Base-by-base conservation (phyloP, 2,888 invertebrate species). In the Tanaodytes sp. region DNA sequence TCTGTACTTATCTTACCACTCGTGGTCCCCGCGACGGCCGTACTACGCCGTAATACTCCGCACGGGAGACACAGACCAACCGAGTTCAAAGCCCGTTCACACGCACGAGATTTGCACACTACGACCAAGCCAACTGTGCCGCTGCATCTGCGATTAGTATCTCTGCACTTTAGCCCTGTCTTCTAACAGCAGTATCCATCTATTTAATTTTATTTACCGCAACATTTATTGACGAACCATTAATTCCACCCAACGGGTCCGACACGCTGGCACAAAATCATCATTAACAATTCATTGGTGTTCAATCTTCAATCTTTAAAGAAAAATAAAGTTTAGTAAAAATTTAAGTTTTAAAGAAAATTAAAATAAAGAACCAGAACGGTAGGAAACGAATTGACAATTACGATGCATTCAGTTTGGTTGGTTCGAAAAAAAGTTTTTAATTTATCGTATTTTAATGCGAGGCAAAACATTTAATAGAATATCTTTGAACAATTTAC, bases 1-100 rank as follows among this genome's bases (percentile, higher is more conserved):
- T 62, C 61, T 62, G 61, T 52, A 62, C 52, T 52, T 62, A 62
- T 46, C 62, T 62, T 62, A 46, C 43, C 54, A 62, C 39, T 52
- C 46, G 61, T 39, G 52, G 43, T 49, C 51, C 46, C 46, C 42
- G 52, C 39, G n/a, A 31, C 9, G 51, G 72, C 71, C 72, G 73
- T 80, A 78, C 79, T 80, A 80, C 77, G 78, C 77, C 75, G 73
- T 78, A 80, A 80, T 80, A 80, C 78, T 79, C 77, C 74, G 73
- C 33, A 3, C 20, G 40, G 45, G 54, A 54, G 63, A 63, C 48
- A 54, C 54, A 54, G 42, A 72, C 75, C 64, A 33, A 49, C 75
- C 78, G 75, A 42, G 80, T 80, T 80, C 80, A 80, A 80, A 80
- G 80, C 79, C 80, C 80, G 80, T 79, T 78, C 80, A 80, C 77